Conservation (phyloP, 2,888 invertebrate species). For the Amphipoea lucens region DNA sequence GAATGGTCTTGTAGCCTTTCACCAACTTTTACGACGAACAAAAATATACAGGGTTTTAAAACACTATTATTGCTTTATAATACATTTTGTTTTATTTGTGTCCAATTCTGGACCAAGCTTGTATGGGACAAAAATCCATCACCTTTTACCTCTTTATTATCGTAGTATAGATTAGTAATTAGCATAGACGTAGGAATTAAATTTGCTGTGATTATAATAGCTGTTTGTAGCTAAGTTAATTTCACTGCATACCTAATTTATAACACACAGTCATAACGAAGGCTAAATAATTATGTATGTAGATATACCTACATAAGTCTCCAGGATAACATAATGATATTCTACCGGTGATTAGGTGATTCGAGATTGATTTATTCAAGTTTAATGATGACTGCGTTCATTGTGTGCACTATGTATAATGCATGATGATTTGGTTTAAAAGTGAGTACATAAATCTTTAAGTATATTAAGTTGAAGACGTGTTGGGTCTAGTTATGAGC, state of each 20-base stretch:
- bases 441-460: neutral
- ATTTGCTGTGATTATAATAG: neutral
- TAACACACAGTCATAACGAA: conserved; percentile 6
- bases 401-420: neutral
- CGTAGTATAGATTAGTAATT: neutral
- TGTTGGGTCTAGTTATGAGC: neutral
- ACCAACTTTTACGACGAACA: too few relatives aligned
- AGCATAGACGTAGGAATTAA: neutral
- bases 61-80: too few relatives aligned
- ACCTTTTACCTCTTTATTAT: neutral
- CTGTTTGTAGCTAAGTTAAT: neutral
- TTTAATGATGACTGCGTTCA: conserved; percentile 16
- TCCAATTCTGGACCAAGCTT: too few relatives aligned
- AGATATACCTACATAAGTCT: neutral
- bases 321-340: conserved; percentile 37
- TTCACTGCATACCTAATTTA: conserved; percentile 3
- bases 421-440: conserved; percentile 6
- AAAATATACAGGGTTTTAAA: too few relatives aligned
- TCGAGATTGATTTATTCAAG: conserved; percentile 32
- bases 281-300: conserved; percentile 4
- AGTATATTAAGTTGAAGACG: neutral
- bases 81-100: too few relatives aligned
- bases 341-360: conserved; percentile 30
- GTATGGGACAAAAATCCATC: too few relatives aligned
- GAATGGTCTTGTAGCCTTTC: too few relatives aligned